Conservation (phyloP, 2,113 vertebrate genomes). For the Corythaeola cristata region DNA sequence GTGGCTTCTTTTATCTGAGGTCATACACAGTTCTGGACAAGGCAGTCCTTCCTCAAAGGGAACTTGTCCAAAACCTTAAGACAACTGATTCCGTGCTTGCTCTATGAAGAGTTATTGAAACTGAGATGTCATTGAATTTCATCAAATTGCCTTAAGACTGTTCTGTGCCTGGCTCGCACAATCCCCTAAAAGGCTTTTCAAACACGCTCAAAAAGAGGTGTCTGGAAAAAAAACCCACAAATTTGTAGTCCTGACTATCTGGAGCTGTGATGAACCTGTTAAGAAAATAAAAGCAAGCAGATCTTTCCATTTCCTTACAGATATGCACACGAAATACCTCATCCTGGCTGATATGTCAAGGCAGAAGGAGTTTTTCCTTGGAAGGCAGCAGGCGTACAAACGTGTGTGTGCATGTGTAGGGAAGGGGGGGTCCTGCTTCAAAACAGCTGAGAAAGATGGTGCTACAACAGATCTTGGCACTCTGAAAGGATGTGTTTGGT, state of each 20-base stretch:
- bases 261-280: background rate
- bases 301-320: background rate
- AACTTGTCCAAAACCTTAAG: background rate
- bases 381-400: background rate
- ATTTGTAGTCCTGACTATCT: background rate
- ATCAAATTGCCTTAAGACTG: background rate
- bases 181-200: background rate
- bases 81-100: background rate
- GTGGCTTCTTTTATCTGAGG: background rate
- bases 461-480: background rate
- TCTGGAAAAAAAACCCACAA: background rate
- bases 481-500: background rate
- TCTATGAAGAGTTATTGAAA: background rate
- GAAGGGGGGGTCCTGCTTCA: background rate
- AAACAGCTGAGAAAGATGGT: background rate
- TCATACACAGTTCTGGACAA: background rate
- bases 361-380: background rate
- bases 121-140: background rate
- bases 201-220: background rate
- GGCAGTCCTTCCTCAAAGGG: background rate
- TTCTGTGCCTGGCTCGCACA: background rate
- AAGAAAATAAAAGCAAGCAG: background rate
- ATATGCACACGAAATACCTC: background rate
- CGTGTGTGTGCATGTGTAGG: background rate
- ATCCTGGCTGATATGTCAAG: background rate